Percentiles rank a stretch among this genome's conserved stretches.
phyloP scores from a whole-genome alignment of 2,888 invertebrate species.

The Euproctis similis region DNA sequence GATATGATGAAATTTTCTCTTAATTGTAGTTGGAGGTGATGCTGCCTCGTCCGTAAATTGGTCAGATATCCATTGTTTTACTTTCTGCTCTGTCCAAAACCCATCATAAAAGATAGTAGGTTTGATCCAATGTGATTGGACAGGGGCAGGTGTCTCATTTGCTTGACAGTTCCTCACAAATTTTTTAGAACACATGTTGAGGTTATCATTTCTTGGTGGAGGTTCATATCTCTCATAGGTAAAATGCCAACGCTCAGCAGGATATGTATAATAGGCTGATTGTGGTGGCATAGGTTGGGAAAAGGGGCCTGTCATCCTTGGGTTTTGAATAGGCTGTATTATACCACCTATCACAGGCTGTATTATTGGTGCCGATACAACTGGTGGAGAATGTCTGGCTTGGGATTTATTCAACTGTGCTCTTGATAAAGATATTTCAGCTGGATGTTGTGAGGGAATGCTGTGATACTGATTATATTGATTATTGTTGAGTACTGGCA shows the following conservation, averaged over 20 bases:
- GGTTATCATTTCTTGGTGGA: conserved; percentile 51
- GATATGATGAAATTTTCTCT: background rate
- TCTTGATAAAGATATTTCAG: background rate
- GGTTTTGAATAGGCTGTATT: conserved; percentile 39
- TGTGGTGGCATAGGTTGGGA: conserved; percentile 40
- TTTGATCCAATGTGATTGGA: conserved; percentile 65
- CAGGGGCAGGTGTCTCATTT: conserved; percentile 39
- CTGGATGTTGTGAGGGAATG: conserved; percentile 4
- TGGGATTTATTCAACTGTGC: conserved; percentile 7
- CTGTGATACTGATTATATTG: conserved; percentile 15
- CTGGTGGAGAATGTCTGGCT: conserved; percentile 30
- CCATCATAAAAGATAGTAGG: conserved; percentile 71
- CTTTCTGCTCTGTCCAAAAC: conserved; percentile 73
- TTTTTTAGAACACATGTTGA: conserved; percentile 61
- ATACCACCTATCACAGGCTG: conserved; percentile 51
- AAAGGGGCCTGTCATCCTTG: conserved; percentile 31
- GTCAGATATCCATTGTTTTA: conserved; percentile 71
- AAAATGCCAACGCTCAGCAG: conserved; percentile 63
- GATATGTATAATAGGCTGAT: conserved; percentile 47
- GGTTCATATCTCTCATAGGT: conserved; percentile 57
- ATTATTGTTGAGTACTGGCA: conserved; percentile 9
- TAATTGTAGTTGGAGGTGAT: background rate
- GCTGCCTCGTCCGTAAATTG: conserved; percentile 51
- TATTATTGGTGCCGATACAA: conserved; percentile 68
- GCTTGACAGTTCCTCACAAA: conserved; percentile 53